These are phyloP conservation scores for Centropus bengalensis DNA, from an alignment of 2,113 vertebrate species.

Conservation along the genomic window DNA sequence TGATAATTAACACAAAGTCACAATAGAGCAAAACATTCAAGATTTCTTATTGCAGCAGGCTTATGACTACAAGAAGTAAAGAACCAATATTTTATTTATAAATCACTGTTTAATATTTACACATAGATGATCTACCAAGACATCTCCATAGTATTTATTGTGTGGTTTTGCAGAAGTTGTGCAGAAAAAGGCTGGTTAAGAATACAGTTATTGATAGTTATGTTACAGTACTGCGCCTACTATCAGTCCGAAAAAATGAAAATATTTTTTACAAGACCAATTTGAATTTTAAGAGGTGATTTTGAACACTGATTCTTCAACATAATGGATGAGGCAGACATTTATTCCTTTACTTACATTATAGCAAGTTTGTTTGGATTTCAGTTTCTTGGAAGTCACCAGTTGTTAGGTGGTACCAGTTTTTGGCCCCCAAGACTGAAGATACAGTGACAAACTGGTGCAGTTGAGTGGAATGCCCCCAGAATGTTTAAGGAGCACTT, in stretches of 20 bases:
- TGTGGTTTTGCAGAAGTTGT: background rate
- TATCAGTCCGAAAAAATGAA: background rate
- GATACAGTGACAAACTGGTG: background rate
- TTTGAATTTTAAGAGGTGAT: background rate
- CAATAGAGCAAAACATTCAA: background rate
- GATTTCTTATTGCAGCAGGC: background rate
- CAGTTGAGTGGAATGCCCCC: background rate
- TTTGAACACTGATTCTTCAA: background rate
- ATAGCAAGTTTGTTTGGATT: background rate
- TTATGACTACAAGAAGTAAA: background rate
- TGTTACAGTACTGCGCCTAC: background rate
- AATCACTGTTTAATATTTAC: background rate
- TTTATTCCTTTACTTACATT: background rate
- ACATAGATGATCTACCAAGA: background rate
- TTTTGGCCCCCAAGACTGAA: background rate
- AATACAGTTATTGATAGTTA: background rate
- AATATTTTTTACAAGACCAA: background rate
- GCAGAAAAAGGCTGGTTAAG: background rate
- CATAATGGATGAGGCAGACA: background rate
- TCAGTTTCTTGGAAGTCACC: background rate
- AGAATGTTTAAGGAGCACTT: background rate
- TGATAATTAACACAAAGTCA: background rate
- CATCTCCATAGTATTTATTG: background rate
- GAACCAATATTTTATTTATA: background rate
- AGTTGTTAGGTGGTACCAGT: rapidly evolving